Evolutionary conservation across 2,888 invertebrate species (phyloP), one percentile per base, ranked within the genome.

Genomic region (Chydorus sphaericus): DNA sequence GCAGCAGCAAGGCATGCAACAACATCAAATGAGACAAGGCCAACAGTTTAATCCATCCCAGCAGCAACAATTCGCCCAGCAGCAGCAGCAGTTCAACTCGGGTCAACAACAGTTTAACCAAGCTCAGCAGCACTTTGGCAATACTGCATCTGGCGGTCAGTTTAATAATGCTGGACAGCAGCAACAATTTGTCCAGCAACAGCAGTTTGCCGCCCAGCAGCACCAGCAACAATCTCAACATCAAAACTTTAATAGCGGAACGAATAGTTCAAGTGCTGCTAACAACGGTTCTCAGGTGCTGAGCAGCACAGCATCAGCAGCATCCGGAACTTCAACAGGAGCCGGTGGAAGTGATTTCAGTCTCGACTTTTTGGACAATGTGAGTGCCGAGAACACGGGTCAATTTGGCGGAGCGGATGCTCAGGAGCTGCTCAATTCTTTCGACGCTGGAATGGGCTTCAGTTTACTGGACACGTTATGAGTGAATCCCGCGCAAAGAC

Each of bases 291-390:
- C 23, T 26, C 39, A 38, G 3, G 16, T 20, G 18, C 39, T 20
- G 39, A 18, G 20, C 30, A 36, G 33, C 30, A 10, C 16, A 16
- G 51, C 31, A 28, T 8, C 16, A 16, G 51, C 31, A 28, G 20
- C 20, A 11, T 14, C 16, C 18, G 44, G 10, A n/a, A 28, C 18
- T 28, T 16, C n/a, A 18, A 37, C 38, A 14, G 10, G 18, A 28
- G 53, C 8, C 14, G n/a, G 38, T 14, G 38, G 53, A 28, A 57
- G 48, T 62, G 85, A 88, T 71, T 84, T 89, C 70, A 83, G 80
- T 70, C 78, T 89, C 64, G 88, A 89, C 75, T 86, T 88, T 73
- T 77, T 88, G 60, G 89, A 89, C 69, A 84, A 82, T 72, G 77
- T 89, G 69, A 81, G 83, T 56, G 39, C 33, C 36, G 48, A 33